phyloP scores from a whole-genome alignment of 2,797 vertebrate genomes.

The Odontamblyopus rebecca region DNA sequence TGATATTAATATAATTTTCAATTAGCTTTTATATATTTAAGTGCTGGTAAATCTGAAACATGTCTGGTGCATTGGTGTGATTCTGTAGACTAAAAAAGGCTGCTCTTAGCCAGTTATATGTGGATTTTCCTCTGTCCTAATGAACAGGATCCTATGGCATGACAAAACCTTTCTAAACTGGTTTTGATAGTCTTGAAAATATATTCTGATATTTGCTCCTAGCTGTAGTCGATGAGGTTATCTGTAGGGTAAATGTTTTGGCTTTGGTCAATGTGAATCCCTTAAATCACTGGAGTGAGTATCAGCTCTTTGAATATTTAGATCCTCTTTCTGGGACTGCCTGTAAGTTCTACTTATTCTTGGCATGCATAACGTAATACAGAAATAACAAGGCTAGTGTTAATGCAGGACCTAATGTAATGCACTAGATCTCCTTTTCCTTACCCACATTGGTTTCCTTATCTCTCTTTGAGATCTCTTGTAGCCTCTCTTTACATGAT shows the following conservation, averaged over 20 bases:
- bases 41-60: conserved; percentile 96
- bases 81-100: conserved; percentile 93
- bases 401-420: conserved; percentile 79
- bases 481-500: conserved; percentile 74
- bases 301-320: conserved; percentile 92
- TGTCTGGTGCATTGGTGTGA: conserved; percentile 92
- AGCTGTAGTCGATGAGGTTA: conserved; percentile 73
- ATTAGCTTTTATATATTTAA: conserved; percentile 99
- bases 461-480: conserved; percentile 73
- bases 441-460: conserved; percentile 46
- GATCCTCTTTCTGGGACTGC: conserved; percentile 88
- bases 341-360: conserved; percentile 89
- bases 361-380: conserved; percentile 92
- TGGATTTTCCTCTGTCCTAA: conserved; percentile 84
- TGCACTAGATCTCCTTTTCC: conserved; percentile 73
- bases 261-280: conserved; percentile 95
- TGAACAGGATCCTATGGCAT: conserved; percentile 79
- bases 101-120: conserved; percentile 85
- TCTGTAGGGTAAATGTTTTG: conserved; percentile 74
- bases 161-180: conserved; percentile 78
- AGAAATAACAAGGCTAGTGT: conserved; percentile 75
- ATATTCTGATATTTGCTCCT: conserved; percentile 78
- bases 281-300: conserved; percentile 94
- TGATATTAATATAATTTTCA: conserved; percentile 99
- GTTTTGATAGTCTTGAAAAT: conserved; percentile 82